Evolutionary conservation across 2,797 vertebrate species (phyloP), one percentile per base, ranked within the genome.

Genomic region (Anguilla pacifica): DNA sequence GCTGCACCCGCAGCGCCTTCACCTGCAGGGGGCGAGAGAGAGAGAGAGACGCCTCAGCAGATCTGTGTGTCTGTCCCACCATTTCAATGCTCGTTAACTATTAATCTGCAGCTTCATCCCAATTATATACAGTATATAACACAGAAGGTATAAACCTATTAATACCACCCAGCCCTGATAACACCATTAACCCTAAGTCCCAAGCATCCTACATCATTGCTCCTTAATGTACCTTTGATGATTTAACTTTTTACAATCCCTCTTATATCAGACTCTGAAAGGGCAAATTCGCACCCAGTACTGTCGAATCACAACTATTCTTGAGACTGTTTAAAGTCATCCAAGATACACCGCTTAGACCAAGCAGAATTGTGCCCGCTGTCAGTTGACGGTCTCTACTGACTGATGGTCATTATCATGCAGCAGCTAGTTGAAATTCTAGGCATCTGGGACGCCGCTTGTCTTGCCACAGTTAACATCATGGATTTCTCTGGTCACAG

Each of bases 1-100:
- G 87, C 89, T 98, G 97, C 89, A 97, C 93, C 17, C 95, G 93
- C 89, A 98, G 93, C 90, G 92, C 97, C 93, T 97, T 99, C 91
- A 98, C 96, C 98, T 97, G 92, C 19, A 85, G 31, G 39, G 59
- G 19, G 19, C 84, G 39, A 4, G n/a, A n/a, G 17, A 43, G 55
- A 6, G 67, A n/a, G 79, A 7, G 79, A 19, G 79, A 79, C 19
- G 5, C 17, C 43, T 82, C 79, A 82, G 22, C 43, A 19, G 0
- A 39, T 35, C 72, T 39, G 72, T 35, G 43, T 9, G 77, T 19
- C 74, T 43, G 35, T 17, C 74, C 15, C 1, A 39, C 72, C 10
- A 6, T 49, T 51, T 79, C 53, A 85, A n/a, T 59, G 79, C 6
- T 3, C 19, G 39, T 43, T 6, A 39, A 39, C 72, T 74, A 39